These are phyloP conservation scores for Sandelia bainsii DNA, from an alignment of 2,797 vertebrate genomes.

Conservation along the genomic window DNA sequence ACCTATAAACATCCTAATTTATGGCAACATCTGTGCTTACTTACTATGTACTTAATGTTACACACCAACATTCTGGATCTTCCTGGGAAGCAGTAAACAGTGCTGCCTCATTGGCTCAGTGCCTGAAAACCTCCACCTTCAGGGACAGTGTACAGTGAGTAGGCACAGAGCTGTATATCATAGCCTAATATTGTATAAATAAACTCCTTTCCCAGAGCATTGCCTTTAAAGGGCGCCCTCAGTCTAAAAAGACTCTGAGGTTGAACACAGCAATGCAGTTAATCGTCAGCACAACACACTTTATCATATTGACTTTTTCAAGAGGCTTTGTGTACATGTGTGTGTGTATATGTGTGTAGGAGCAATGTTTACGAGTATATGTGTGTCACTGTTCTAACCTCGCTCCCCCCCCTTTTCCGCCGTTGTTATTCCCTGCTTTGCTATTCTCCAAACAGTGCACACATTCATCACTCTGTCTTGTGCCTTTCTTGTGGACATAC, in stretches of 20 bases:
- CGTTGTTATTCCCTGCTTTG: conserved; percentile 50
- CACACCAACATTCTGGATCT: conserved; percentile 11
- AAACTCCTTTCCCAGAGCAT: conserved; percentile 47
- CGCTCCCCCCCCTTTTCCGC: neutral
- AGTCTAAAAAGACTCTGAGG: conserved; percentile 35
- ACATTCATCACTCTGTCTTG: conserved; percentile 60
- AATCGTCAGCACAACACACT: conserved; percentile 43
- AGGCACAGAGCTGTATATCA: conserved; percentile 53
- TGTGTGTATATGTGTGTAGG: neutral
- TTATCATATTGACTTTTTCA: conserved; percentile 51
- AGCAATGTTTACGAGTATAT: neutral
- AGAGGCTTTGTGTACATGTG: conserved; percentile 1
- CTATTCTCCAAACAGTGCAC: conserved; percentile 41
- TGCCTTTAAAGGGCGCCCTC: conserved; percentile 53
- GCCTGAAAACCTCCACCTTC: conserved; percentile 29
- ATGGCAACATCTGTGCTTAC: neutral
- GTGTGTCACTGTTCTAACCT: conserved; percentile 20
- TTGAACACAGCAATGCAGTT: conserved; percentile 30
- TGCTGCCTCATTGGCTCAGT: conserved; percentile 22
- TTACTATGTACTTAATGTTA: too few species aligned
- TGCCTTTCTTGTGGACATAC: conserved; percentile 43
- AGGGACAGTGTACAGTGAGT: conserved; percentile 14
- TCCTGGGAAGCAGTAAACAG: conserved; percentile 36
- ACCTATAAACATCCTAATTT: neutral
- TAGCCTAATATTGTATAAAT: conserved; percentile 55